phyloP scores from a whole-genome alignment of 2,888 invertebrate species.

The Eupithecia centaureata region DNA sequence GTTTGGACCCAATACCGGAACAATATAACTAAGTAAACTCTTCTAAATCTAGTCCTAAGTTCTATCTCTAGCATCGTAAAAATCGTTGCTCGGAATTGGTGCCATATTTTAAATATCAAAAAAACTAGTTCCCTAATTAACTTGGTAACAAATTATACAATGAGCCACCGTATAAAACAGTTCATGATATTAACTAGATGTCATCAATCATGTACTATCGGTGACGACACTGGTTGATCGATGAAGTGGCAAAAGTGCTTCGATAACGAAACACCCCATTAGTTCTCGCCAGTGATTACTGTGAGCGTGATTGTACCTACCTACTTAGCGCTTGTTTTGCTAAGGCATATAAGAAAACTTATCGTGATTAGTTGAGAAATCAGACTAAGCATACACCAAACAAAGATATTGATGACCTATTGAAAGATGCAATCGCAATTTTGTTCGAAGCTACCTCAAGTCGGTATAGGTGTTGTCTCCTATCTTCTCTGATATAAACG shows the following conservation, averaged over 20 bases:
- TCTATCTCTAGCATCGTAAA: background rate
- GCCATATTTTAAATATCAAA: slow-evolving; percentile 23
- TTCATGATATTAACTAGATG: slow-evolving; percentile 41
- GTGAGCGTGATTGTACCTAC: slow-evolving; percentile 13
- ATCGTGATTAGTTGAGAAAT: background rate
- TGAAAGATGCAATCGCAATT: no score
- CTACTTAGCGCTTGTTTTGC: background rate
- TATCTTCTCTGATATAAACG: background rate
- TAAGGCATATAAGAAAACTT: background rate
- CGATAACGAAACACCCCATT: slow-evolving; percentile 60
- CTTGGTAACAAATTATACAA: slow-evolving; percentile 28
- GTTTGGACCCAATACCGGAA: background rate
- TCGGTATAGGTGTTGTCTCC: background rate
- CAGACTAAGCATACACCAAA: no score
- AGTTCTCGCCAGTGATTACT: slow-evolving; percentile 49
- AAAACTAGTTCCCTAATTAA: slow-evolving; percentile 32
- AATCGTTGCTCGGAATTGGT: slow-evolving; percentile 1
- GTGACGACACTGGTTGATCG: slow-evolving; percentile 62
- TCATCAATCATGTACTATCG: slow-evolving; percentile 64
- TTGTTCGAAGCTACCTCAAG: background rate
- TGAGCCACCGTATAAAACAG: slow-evolving; percentile 37
- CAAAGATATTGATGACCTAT: background rate
- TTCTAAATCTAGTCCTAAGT: background rate
- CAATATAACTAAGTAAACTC: background rate
- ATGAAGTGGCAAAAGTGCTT: slow-evolving; percentile 62